Evolutionary conservation across 2,797 vertebrate species (phyloP), one percentile per base, ranked within the genome.

Genomic region (Parauchenoglanis punctatus): DNA sequence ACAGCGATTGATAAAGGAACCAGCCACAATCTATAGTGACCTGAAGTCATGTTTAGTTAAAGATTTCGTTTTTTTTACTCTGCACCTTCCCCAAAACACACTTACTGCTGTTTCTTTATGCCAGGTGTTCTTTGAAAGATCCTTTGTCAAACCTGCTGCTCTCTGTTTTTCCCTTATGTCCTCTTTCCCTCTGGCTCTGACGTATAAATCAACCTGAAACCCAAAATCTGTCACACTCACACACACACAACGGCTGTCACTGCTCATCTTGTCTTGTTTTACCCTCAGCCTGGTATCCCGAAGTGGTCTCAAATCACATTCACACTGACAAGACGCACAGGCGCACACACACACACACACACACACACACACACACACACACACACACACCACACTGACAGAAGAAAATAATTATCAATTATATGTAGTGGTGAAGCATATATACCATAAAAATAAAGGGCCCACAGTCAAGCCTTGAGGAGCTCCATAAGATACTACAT

Each of bases 261-360:
- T 87, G 59, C 84, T 89, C 86, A 87, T 90, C 82, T 68, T 44
- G 61, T 91, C 88, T 87, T 59, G 7, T 80, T 87, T 73, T 83
- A 84, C 68, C 80, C 44, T 46, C 31, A n/a, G 23, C 63, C 67
- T 56, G 81, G 86, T 78, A 56, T 18, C 76, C 70, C 70, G 70
- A 84, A 85, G 61, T 86, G 56, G 77, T 80, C 87, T 87, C 86
- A 86, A 85, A 87, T 88, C 81, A 83, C 84, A 89, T 73, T 82
- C 73, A 83, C 67, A 84, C 56, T 84, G 83, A 88, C 82, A 89
- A 73, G 46, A 87, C 17, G 40, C 72, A 67, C 84, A 86, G 40
- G 85, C 61, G 77, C 75, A 76, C 31, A 72, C 78, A 44, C 78
- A 81, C 44, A 3, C 61, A 25, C 65, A 86, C 13, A 87, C 15